A percentile compares a stretch with the other conserved stretches of the same genome.
These are phyloP conservation scores for Microcaecilia unicolor DNA, from an alignment of 2,797 vertebrate genomes.

Conservation along the genomic window DNA sequence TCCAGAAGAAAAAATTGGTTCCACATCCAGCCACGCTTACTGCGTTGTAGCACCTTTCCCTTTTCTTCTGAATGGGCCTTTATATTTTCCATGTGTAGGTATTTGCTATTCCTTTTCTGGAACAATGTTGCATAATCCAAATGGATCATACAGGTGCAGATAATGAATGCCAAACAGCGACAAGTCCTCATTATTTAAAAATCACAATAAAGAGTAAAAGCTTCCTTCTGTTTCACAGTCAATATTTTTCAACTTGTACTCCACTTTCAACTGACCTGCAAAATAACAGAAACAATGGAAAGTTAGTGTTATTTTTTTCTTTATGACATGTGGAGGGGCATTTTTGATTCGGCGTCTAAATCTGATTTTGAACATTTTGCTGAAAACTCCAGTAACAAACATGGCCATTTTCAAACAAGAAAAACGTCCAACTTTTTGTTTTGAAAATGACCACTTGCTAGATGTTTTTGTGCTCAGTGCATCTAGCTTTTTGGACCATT, in stretches of 20 bases:
- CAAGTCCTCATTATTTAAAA: slow-evolving; percentile 45
- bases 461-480: no score
- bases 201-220: not conserved
- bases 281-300: slow-evolving; percentile 8
- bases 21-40: slow-evolving; percentile 97
- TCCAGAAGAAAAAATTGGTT: slow-evolving; percentile 97
- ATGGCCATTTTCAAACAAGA: no score
- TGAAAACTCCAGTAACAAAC: no score
- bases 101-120: slow-evolving; percentile 52
- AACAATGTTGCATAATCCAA: slow-evolving; percentile 17
- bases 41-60: slow-evolving; percentile 71
- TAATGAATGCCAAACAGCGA: slow-evolving; percentile 28
- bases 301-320: no score
- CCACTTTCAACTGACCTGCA: slow-evolving; percentile 17
- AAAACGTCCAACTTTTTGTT: no score
- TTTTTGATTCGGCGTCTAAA: no score
- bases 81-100: slow-evolving; percentile 32
- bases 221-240: slow-evolving; percentile 3
- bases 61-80: slow-evolving; percentile 52
- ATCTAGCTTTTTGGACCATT: no score
- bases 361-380: no score
- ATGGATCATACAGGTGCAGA: slow-evolving; percentile 42
- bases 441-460: no score
- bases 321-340: no score
- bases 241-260: slow-evolving; percentile 5